Percentiles rank a stretch among this genome's conserved stretches.
These are phyloP conservation scores for Zaprionus obscuricornis DNA, from an alignment of 2,888 invertebrate species.

Conservation along the genomic window DNA sequence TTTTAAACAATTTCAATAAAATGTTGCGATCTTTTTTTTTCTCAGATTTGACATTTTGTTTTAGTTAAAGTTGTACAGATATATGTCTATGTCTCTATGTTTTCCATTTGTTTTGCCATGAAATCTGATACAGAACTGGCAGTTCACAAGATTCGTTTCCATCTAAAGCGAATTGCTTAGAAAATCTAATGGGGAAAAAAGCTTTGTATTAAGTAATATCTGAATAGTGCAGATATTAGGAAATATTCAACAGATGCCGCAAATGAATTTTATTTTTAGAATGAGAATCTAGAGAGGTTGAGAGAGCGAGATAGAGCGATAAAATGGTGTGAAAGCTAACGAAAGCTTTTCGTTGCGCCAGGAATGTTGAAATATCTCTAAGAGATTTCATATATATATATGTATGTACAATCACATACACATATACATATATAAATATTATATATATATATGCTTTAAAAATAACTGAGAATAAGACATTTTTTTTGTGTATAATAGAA, in stretches of 20 bases:
- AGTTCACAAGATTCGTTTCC: slow-evolving; percentile 25
- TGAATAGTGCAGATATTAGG: slow-evolving; percentile 29
- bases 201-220: slow-evolving; percentile 74
- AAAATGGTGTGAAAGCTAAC: background rate
- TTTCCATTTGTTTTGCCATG: too few species aligned
- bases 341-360: slow-evolving; percentile 37
- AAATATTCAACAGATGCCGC: slow-evolving; percentile 70
- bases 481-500: slow-evolving; percentile 35
- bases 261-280: slow-evolving; percentile 54
- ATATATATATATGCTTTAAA: slow-evolving; percentile 35
- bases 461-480: slow-evolving; percentile 34
- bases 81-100: too few species aligned
- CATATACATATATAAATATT: slow-evolving; percentile 3
- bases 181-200: slow-evolving; percentile 35
- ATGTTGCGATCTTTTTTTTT: too few species aligned
- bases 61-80: too few species aligned
- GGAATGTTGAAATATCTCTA: slow-evolving; percentile 14
- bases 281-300: slow-evolving; percentile 2
- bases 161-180: slow-evolving; percentile 32
- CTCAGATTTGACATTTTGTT: too few species aligned
- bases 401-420: slow-evolving; percentile 31
- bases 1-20: too few species aligned
- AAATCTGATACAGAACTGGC: slow-evolving; percentile 58
- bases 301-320: slow-evolving; percentile 6
- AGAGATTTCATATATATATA: background rate